Evolutionary conservation across 2,797 vertebrate genomes (phyloP), one percentile per base, ranked within the genome.

Genomic region (Sebastes oblongus): DNA sequence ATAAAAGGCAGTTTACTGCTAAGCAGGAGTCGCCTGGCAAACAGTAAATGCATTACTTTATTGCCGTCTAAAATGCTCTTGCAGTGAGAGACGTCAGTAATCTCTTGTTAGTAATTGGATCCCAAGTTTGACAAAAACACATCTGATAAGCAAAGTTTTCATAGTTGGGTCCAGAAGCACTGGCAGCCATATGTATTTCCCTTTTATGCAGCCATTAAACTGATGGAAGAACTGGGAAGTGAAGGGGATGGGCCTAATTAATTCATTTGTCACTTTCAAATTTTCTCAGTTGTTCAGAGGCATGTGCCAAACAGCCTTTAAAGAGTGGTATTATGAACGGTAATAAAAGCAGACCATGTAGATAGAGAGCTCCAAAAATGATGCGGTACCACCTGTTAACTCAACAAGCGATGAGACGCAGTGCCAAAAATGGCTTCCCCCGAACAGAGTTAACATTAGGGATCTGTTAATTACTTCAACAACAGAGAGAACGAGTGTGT

Each of bases 191-290:
- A 77, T 73, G 78, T 62, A 61, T 75, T 78, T 74, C 42, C 25
- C 54, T 82, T 85, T 86, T 75, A 88, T 54, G 76, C 52, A 58
- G 75, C 86, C 84, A 84, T 91, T 93, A 91, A 86, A 86, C 9
- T 77, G 82, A 88, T 86, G 83, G 79, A 83, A 79, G 58, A 56
- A 70, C 46, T 50, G 46, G 46, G 61, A 88, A 86, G 83, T 70
- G 56, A 79, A 88, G 59, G 20, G 62, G 69, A 70, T 13, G 68
- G 61, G 82, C 73, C 84, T 88, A 83, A 91, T 89, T 13, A 81
- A 83, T 85, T 83, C 59, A 88, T 92, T 90, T 84, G 84, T 90
- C 87, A 88, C 84, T 79, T 84, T 84, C 60, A 84, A 73, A 78
- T 83, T 78, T 84, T 77, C 69, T 72, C 34, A 54, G 74, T 77